phyloP scores from a whole-genome alignment of 2,113 vertebrate species.

The Neofelis nebulosa region DNA sequence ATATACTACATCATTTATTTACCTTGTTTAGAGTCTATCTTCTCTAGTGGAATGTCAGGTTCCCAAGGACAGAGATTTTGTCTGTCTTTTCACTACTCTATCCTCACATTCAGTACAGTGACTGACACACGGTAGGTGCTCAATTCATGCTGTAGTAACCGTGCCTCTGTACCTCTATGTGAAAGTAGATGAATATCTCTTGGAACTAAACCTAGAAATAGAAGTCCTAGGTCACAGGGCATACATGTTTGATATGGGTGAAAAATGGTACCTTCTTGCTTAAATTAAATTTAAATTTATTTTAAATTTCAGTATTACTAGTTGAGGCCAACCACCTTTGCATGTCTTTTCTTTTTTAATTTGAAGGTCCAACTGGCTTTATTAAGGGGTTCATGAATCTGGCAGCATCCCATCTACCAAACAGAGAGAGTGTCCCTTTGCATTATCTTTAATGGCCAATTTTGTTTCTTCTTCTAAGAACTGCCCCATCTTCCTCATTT shows the following conservation, averaged over 20 bases:
- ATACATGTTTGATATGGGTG: not conserved
- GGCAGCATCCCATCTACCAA: not conserved
- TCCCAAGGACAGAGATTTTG: not conserved
- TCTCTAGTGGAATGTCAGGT: not conserved
- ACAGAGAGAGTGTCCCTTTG: not conserved
- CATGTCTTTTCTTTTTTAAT: not conserved
- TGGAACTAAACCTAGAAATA: not conserved
- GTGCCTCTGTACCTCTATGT: not conserved
- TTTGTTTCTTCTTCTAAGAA: conserved; percentile 17
- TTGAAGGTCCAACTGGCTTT: not conserved
- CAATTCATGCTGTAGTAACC: not conserved
- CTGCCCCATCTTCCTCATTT: not conserved
- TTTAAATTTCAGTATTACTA: not conserved
- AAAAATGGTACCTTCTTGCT: not conserved
- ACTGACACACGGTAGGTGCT: not conserved
- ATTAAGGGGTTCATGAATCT: not conserved
- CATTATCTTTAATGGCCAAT: not conserved
- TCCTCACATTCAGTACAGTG: not conserved
- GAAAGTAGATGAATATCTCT: not conserved
- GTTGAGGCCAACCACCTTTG: not conserved
- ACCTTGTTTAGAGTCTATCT: not conserved
- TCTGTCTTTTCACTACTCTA: not conserved
- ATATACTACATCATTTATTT: not conserved
- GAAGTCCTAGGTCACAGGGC: not conserved
- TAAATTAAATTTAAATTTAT: not conserved